Conservation (phyloP, 2,797 vertebrate species). For the Urocyon cinereoargenteus region DNA sequence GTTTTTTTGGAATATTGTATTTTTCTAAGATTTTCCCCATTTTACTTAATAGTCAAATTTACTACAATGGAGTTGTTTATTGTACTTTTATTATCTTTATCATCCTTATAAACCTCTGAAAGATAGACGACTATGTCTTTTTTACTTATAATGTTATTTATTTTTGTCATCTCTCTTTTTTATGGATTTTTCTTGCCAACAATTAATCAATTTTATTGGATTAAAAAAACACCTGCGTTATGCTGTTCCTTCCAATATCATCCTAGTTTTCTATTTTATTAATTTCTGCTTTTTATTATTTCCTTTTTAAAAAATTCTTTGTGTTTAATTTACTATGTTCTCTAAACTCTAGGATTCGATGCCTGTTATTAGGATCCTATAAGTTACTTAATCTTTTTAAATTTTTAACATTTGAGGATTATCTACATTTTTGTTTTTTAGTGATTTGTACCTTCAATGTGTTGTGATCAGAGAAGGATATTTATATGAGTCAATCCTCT, state of each 20-base stretch:
- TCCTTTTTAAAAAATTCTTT: not conserved
- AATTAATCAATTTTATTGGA: not conserved
- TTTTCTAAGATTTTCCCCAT: not conserved
- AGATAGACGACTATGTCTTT: not conserved
- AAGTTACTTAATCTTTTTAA: not conserved
- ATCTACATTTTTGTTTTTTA: not conserved
- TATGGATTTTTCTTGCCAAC: not conserved
- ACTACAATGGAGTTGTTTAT: not conserved
- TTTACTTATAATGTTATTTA: not conserved
- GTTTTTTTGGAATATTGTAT: not conserved
- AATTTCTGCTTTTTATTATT: not conserved
- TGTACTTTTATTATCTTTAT: not conserved
- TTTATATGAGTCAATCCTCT: not conserved
- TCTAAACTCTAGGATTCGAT: not conserved
- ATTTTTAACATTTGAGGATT: not conserved
- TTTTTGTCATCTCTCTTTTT: not conserved
- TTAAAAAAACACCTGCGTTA: not conserved
- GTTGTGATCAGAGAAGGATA: not conserved
- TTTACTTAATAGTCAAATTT: not conserved
- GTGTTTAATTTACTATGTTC: not conserved
- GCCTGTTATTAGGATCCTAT: not conserved
- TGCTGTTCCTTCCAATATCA: not conserved
- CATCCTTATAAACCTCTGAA: not conserved
- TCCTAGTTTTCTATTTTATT: not conserved
- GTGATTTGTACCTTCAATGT: not conserved